A percentile compares a stretch with the other conserved stretches of the same genome.
These are phyloP conservation scores for Heliconius congener DNA, from an alignment of 1,140 invertebrate species.

Conservation along the genomic window DNA sequence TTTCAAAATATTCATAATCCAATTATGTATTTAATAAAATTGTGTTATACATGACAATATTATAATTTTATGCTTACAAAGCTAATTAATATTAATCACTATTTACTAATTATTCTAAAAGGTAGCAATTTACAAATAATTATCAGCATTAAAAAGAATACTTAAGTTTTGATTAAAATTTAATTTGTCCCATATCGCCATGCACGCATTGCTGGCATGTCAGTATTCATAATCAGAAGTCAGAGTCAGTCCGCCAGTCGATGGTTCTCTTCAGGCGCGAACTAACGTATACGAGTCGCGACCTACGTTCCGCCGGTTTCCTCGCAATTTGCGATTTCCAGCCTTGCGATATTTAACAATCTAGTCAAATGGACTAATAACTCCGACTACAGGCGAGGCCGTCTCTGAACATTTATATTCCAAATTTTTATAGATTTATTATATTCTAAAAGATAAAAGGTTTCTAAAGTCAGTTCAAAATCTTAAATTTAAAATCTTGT, in stretches of 20 bases:
- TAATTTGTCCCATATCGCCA: conserved; percentile 16
- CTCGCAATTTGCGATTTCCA: conserved; percentile 33
- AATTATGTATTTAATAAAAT: neutral
- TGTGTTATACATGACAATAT: neutral
- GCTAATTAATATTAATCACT: no score
- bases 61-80: neutral
- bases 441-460: neutral
- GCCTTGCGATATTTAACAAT: conserved; percentile 55
- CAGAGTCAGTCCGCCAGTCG: conserved; percentile 36
- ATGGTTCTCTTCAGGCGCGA: conserved; percentile 48
- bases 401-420: conserved; percentile 43
- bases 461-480: no score
- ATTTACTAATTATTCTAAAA: neutral
- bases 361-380: conserved; percentile 48
- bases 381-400: conserved; percentile 44
- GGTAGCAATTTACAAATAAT: neutral
- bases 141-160: neutral
- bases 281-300: conserved; percentile 44
- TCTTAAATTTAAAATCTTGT: neutral
- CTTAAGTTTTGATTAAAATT: conserved; percentile 18
- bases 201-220: conserved; percentile 29
- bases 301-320: conserved; percentile 32
- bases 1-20: neutral
- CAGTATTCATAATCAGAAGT: neutral
- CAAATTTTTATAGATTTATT: conserved; percentile 39